Evolutionary conservation across 2,797 vertebrate species (phyloP).

Genomic region (Acanthiza pusilla): DNA sequence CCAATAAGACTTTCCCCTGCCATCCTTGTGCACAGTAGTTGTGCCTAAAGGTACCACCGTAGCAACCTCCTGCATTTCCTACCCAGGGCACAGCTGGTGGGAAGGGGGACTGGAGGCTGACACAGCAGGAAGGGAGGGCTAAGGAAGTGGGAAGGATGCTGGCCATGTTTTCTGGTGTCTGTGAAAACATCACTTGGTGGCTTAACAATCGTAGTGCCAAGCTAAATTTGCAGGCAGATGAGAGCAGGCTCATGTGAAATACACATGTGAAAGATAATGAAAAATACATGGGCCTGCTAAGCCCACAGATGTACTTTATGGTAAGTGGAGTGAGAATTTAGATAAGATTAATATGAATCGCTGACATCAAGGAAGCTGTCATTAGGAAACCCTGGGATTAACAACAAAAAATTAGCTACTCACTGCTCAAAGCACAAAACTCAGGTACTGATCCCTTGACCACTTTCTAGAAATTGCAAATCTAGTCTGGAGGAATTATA

Average conservation of each 20-base stretch:
- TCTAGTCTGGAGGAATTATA: background rate
- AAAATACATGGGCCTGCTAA: conserved; percentile 19
- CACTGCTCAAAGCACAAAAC: background rate
- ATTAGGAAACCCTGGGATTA: background rate
- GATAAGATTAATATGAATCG: background rate
- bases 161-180: background rate
- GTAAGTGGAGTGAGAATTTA: background rate
- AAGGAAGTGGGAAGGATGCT: background rate
- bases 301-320: background rate
- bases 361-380: background rate
- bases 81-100: background rate
- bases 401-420: background rate
- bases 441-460: background rate
- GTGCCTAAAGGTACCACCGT: background rate
- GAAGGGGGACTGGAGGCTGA: background rate
- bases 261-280: conserved; percentile 18
- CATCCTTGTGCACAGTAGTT: background rate
- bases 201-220: background rate
- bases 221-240: conserved; percentile 16
- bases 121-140: background rate
- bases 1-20: background rate
- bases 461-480: background rate
- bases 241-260: conserved; percentile 12
- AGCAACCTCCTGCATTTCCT: background rate
- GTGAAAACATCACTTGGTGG: background rate